Conservation (phyloP, 2,888 invertebrate species). For the Metellina segmentata region DNA sequence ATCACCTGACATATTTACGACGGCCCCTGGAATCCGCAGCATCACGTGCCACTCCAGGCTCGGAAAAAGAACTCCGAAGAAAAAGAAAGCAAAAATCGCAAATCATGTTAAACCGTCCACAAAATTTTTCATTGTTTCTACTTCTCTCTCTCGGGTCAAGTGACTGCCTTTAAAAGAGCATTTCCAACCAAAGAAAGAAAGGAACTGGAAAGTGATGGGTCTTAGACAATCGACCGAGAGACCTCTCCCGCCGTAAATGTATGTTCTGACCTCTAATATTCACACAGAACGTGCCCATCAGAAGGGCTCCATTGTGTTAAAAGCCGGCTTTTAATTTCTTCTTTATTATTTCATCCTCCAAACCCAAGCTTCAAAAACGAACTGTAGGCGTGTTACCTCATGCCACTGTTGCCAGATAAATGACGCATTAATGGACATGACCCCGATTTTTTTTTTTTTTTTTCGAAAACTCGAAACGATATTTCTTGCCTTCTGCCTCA, state of each 20-base stretch:
- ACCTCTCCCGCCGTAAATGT: conserved; percentile 10
- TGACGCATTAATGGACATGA: conserved; percentile 73
- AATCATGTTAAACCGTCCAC: too few species aligned
- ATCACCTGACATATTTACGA: too few species aligned
- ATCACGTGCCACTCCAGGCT: too few species aligned
- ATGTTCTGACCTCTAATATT: conserved; percentile 62
- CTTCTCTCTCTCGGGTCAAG: too few species aligned
- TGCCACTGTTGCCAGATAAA: conserved; percentile 70
- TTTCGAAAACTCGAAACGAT: conserved; percentile 44
- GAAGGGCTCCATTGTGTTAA: conserved; percentile 69
- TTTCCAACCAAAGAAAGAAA: too few species aligned
- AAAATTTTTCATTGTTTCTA: too few species aligned
- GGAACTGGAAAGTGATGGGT: too few species aligned
- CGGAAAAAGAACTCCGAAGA: too few species aligned
- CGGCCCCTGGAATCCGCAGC: too few species aligned
- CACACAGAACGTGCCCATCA: conserved; percentile 71
- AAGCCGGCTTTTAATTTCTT: conserved; percentile 56
- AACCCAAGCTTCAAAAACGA: not conserved
- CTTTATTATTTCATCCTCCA: conserved; percentile 17
- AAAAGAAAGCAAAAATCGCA: too few species aligned
- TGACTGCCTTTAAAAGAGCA: too few species aligned
- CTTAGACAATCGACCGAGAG: too few species aligned
- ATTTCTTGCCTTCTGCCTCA: conserved; percentile 28
- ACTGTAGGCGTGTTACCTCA: conserved; percentile 66
- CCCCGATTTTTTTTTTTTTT: conserved; percentile 51